A percentile compares a stretch with the other conserved stretches of the same genome.
These are phyloP conservation scores for Batillaria attramentaria DNA, from an alignment of 1,140 invertebrate genomes.

Conservation along the genomic window DNA sequence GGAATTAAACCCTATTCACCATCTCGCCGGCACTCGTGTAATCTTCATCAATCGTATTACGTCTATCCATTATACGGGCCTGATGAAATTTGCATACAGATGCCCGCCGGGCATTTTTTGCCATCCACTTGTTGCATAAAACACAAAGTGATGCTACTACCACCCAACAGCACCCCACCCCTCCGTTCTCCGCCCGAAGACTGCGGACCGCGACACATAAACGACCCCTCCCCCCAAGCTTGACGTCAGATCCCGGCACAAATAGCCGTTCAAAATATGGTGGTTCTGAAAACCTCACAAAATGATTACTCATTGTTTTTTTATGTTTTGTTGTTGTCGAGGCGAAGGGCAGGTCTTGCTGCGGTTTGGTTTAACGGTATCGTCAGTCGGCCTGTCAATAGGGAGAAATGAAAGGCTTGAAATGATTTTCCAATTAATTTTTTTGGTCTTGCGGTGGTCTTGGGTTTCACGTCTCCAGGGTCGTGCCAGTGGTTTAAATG, in stretches of 20 bases:
- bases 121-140: slow-evolving; percentile 32
- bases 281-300: too few species aligned
- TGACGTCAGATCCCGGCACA: slow-evolving; percentile 17
- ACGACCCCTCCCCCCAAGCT: background rate
- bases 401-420: slow-evolving; percentile 9
- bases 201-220: too few species aligned
- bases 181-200: too few species aligned
- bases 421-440: slow-evolving; percentile 22
- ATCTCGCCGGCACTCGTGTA: slow-evolving; percentile 40
- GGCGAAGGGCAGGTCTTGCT: background rate
- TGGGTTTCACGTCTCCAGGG: too few species aligned
- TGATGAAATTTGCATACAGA: slow-evolving; percentile 50
- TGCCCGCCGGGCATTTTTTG: slow-evolving; percentile 11
- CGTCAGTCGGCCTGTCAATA: background rate
- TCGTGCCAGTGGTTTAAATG: too few species aligned
- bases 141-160: too few species aligned
- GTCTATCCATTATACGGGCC: slow-evolving; percentile 38
- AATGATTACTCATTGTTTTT: too few species aligned
- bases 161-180: too few species aligned
- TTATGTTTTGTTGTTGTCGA: background rate
- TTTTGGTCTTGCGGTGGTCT: background rate
- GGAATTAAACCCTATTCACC: slow-evolving; percentile 39
- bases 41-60: slow-evolving; percentile 49
- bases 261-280: too few species aligned
- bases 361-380: background rate